Evolutionary conservation across 2,888 invertebrate genomes (phyloP).

Genomic region (Drosophila austrosaltans): DNA sequence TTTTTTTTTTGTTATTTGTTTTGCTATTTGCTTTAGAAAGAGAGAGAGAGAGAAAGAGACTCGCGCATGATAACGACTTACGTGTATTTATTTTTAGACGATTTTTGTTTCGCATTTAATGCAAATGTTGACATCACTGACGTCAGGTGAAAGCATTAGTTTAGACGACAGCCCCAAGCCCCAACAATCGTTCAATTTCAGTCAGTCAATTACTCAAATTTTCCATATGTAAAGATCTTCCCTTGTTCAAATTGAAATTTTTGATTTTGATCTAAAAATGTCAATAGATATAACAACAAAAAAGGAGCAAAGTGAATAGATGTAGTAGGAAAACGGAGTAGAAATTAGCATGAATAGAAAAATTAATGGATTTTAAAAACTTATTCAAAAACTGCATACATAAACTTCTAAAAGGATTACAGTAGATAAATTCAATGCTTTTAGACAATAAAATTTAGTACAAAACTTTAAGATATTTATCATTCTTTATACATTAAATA

Average conservation of each 20-base stretch:
- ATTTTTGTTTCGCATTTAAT: conserved; percentile 41
- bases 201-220: neutral
- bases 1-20: conserved; percentile 23
- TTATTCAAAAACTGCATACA: too few species aligned
- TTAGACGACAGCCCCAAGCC: neutral
- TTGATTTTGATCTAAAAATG: neutral
- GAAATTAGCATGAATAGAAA: too few species aligned
- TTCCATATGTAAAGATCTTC: neutral
- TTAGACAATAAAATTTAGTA: too few species aligned
- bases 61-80: conserved; percentile 39
- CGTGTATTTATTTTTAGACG: conserved; percentile 54
- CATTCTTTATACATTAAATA: too few species aligned
- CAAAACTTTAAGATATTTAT: too few species aligned
- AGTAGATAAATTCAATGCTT: too few species aligned
- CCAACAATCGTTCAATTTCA: neutral
- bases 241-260: neutral
- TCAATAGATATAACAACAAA: neutral
- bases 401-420: too few species aligned
- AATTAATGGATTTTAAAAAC: too few species aligned
- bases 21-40: conserved; percentile 5
- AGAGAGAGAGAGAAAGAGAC: neutral
- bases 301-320: neutral
- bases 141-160: conserved; percentile 49
- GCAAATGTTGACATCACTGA: conserved; percentile 40
- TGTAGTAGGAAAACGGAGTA: neutral